Evolutionary conservation across 2,797 vertebrate species (phyloP).

Genomic region (Enteromius mattozi): DNA sequence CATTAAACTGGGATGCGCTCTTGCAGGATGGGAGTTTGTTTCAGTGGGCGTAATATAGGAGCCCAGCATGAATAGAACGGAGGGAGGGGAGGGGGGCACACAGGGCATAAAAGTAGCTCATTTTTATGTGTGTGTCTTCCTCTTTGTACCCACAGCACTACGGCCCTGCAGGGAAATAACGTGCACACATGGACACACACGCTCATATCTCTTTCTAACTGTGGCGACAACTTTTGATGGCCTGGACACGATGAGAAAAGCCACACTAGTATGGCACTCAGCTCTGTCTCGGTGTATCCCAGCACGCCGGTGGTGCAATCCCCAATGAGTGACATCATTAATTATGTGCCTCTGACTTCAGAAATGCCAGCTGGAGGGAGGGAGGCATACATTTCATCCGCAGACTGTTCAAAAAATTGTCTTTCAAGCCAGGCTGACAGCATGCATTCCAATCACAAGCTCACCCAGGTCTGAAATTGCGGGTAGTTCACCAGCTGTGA

Average conservation of each 20-base stretch:
- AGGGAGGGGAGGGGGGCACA: constrained; percentile 13
- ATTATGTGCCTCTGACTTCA: constrained; percentile 48
- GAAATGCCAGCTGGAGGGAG: constrained; percentile 31
- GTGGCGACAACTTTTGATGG: neutral
- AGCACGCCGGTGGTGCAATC: constrained; percentile 1
- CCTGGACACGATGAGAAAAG: neutral
- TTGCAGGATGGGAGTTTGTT: constrained; percentile 32
- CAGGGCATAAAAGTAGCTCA: constrained; percentile 50
- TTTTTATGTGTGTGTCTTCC: constrained; percentile 46
- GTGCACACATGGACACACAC: constrained; percentile 16
- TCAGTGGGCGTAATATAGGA: constrained; percentile 40
- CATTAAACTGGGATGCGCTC: constrained; percentile 44
- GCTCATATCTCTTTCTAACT: constrained; percentile 51
- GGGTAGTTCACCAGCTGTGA: constrained; percentile 35
- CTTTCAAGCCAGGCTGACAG: constrained; percentile 49
- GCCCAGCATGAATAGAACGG: constrained; percentile 15
- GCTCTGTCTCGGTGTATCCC: constrained; percentile 5
- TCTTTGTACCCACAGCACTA: constrained; percentile 43
- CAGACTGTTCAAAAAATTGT: constrained; percentile 35
- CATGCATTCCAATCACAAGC: constrained; percentile 47
- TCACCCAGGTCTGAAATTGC: constrained; percentile 60
- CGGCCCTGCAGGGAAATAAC: constrained; percentile 55
- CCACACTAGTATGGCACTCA: neutral
- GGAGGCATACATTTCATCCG: constrained; percentile 29
- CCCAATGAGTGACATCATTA: constrained; percentile 42